Percentiles rank a stretch among this genome's conserved stretches.
Evolutionary conservation across 2,888 invertebrate species (phyloP).

Genomic region (Trichacis sp.): DNA sequence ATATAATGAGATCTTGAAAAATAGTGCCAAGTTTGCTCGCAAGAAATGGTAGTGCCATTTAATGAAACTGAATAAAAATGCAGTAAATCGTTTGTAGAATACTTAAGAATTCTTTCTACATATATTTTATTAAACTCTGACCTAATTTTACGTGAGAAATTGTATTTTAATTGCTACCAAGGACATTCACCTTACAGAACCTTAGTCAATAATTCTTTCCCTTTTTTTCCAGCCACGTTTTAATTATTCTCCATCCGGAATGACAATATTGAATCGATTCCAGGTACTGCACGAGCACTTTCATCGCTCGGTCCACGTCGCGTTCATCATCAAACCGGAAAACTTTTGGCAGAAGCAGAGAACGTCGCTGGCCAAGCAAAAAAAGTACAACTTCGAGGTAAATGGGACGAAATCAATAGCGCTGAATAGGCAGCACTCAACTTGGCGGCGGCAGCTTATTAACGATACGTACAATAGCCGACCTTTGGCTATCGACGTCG

Average conservation of each 20-base stretch:
- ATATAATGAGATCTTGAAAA: too few relatives aligned
- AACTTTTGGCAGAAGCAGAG: conserved; percentile 99
- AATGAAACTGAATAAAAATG: too few relatives aligned
- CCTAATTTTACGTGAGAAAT: too few relatives aligned
- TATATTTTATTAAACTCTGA: too few relatives aligned
- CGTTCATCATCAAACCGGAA: conserved; percentile 97
- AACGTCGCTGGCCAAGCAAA: conserved; percentile 95
- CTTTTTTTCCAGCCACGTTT: too few relatives aligned
- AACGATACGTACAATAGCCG: conserved; percentile 15
- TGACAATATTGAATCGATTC: conserved; percentile 10
- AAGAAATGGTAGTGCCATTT: too few relatives aligned
- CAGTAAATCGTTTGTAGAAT: too few relatives aligned
- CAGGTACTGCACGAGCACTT: conserved; percentile 93
- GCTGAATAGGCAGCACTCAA: conserved; percentile 42
- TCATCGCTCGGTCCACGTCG: conserved; percentile 91
- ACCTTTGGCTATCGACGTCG: conserved; percentile 7
- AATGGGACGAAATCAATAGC: conserved; percentile 51
- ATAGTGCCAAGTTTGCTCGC: too few relatives aligned
- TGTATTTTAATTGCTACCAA: too few relatives aligned
- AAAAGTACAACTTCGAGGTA: conserved; percentile 99
- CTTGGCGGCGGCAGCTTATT: not conserved
- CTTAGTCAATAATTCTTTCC: too few relatives aligned
- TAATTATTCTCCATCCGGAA: not conserved
- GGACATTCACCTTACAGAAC: too few relatives aligned
- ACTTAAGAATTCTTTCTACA: too few relatives aligned